Evolutionary conservation across 2,888 invertebrate genomes (phyloP).

Genomic region (Gandaritis pyraliata): DNA sequence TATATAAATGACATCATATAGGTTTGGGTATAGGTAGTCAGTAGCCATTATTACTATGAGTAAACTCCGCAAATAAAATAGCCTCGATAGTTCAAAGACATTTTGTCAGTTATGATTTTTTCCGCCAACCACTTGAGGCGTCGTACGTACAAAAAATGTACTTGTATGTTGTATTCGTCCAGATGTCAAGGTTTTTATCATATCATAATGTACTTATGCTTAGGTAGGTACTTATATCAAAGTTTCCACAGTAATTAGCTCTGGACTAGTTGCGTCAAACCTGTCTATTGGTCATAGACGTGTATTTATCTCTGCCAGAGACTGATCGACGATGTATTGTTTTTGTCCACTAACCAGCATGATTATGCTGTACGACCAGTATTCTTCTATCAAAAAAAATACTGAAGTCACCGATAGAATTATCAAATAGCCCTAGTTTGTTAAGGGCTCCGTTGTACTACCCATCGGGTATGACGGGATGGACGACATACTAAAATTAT

Average conservation of each 20-base stretch:
- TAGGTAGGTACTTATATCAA: constrained; percentile 14
- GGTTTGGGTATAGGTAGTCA: not conserved
- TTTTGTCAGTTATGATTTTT: constrained; percentile 53
- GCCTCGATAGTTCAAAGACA: constrained; percentile 76
- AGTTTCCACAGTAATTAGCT: constrained; percentile 33
- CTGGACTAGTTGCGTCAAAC: constrained; percentile 37
- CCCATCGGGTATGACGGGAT: too few species aligned
- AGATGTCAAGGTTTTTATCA: constrained; percentile 63
- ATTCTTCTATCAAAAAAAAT: constrained; percentile 19
- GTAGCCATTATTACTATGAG: not conserved
- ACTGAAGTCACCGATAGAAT: constrained; percentile 28
- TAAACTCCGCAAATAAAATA: constrained; percentile 1
- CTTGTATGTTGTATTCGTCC: constrained; percentile 37
- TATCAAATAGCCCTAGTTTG: constrained; percentile 16
- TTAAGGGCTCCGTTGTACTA: not conserved
- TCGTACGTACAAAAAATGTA: not conserved
- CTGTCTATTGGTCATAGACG: constrained; percentile 48
- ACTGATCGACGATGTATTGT: constrained; percentile 47
- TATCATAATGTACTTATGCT: constrained; percentile 38
- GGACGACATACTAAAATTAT: too few species aligned
- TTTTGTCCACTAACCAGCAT: constrained; percentile 33
- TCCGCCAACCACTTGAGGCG: not conserved
- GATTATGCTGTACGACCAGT: constrained; percentile 3
- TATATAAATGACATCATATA: not conserved
- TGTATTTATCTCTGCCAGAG: constrained; percentile 41